Evolutionary conservation across 2,888 invertebrate genomes (phyloP).

Genomic region (Epiblema foenella): DNA sequence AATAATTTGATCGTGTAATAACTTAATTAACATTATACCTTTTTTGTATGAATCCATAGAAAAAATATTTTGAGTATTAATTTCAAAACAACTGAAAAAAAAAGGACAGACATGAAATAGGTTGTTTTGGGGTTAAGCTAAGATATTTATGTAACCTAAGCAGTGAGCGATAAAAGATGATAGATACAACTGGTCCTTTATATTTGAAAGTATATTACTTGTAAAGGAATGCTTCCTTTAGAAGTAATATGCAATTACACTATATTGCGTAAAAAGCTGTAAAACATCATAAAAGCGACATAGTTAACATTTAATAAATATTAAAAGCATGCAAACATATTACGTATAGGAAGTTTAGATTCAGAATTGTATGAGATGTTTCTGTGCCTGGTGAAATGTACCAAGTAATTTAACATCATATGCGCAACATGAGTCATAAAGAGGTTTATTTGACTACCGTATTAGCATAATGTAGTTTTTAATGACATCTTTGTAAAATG

Average conservation of each 20-base stretch:
- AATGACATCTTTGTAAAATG: constrained; percentile 11
- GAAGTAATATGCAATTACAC: constrained; percentile 4
- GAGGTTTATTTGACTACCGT: constrained; percentile 30
- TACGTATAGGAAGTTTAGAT: not conserved
- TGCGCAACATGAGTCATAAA: constrained; percentile 29
- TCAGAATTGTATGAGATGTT: constrained; percentile 17
- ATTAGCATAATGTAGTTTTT: constrained; percentile 1
- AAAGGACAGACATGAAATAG: not conserved
- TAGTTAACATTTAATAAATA: constrained; percentile 29
- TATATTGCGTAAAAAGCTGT: constrained; percentile 21
- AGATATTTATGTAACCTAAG: not conserved
- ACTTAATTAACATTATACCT: constrained; percentile 29
- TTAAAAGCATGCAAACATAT: not conserved
- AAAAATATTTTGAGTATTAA: not conserved
- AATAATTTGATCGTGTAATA: constrained; percentile 36
- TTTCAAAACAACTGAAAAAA: not conserved
- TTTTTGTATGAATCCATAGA: not conserved
- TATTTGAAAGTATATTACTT: constrained; percentile 32
- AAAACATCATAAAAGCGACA: constrained; percentile 3
- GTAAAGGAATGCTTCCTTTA: too few relatives aligned
- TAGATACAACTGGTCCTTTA: not conserved
- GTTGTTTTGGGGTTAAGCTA: not conserved
- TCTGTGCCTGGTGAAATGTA: constrained; percentile 16
- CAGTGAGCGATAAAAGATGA: not conserved
- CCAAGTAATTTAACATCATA: constrained; percentile 25